Conservation (phyloP, 2,888 invertebrate species). For the Zelleria hepariella region DNA sequence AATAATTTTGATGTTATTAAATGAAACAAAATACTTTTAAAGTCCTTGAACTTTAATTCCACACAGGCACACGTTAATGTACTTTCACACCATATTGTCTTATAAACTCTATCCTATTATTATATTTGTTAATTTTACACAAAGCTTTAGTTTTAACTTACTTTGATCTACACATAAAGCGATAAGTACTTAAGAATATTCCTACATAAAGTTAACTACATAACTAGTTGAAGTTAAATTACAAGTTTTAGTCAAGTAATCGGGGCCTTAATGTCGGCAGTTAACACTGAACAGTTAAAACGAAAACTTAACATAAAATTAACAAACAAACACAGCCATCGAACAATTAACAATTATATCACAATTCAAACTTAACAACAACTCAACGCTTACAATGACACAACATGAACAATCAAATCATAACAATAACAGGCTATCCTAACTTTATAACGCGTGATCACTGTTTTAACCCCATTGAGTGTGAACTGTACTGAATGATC, state of each 20-base stretch:
- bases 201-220: constrained; percentile 12
- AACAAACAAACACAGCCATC: constrained; percentile 71
- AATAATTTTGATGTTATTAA: too few relatives aligned
- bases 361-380: constrained; percentile 59
- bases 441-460: constrained; percentile 31
- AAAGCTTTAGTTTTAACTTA: constrained; percentile 73
- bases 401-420: constrained; percentile 44
- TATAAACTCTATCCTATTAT: constrained; percentile 32
- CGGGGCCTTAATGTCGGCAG: constrained; percentile 59
- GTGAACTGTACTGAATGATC: not conserved
- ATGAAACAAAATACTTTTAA: constrained; percentile 18
- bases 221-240: constrained; percentile 21
- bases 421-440: constrained; percentile 12
- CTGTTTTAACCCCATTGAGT: constrained; percentile 40
- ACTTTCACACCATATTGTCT: constrained; percentile 51
- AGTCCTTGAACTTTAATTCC: constrained; percentile 40
- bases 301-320: constrained; percentile 71
- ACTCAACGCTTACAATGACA: constrained; percentile 59
- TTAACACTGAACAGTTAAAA: constrained; percentile 50
- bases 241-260: not conserved
- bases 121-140: constrained; percentile 72
- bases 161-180: constrained; percentile 27
- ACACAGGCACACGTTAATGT: constrained; percentile 41
- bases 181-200: constrained; percentile 16
- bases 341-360: constrained; percentile 44